Conservation (phyloP, 2,113 vertebrate species). For the Ariopsis seemanni region DNA sequence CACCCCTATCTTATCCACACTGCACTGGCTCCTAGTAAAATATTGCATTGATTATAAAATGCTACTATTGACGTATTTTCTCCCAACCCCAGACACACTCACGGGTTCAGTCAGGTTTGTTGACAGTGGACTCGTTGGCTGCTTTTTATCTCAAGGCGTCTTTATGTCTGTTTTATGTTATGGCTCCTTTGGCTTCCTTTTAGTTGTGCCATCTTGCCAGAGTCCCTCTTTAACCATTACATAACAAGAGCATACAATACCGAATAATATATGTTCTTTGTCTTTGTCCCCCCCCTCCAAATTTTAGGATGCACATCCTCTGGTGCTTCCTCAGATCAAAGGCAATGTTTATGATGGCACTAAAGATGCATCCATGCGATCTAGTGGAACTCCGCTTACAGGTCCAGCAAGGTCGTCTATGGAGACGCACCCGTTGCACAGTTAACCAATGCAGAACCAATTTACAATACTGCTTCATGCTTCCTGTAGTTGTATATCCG, state of each 20-base stretch:
- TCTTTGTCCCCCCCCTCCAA: no score
- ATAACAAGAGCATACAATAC: background rate
- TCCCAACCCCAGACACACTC: no score
- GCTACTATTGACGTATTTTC: no score
- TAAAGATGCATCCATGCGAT: background rate
- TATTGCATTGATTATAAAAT: background rate
- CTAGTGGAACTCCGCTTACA: conserved; percentile 23
- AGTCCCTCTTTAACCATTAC: background rate
- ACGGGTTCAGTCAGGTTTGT: no score
- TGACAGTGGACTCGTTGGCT: no score
- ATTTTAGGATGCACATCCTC: background rate
- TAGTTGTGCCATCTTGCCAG: no score
- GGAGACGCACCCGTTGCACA: conserved; percentile 10
- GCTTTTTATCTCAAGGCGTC: no score
- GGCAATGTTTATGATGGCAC: conserved; percentile 31
- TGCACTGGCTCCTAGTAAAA: background rate
- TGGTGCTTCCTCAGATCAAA: conserved; percentile 7
- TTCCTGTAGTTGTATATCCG: background rate
- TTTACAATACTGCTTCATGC: background rate
- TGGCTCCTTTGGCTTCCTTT: no score
- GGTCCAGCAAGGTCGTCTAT: conserved; percentile 19
- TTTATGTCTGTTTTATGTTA: no score
- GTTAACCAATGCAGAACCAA: background rate
- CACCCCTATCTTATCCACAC: background rate
- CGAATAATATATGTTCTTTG: background rate